phyloP scores from a whole-genome alignment of 2,113 vertebrate species.

The Eretmochelys imbricata region DNA sequence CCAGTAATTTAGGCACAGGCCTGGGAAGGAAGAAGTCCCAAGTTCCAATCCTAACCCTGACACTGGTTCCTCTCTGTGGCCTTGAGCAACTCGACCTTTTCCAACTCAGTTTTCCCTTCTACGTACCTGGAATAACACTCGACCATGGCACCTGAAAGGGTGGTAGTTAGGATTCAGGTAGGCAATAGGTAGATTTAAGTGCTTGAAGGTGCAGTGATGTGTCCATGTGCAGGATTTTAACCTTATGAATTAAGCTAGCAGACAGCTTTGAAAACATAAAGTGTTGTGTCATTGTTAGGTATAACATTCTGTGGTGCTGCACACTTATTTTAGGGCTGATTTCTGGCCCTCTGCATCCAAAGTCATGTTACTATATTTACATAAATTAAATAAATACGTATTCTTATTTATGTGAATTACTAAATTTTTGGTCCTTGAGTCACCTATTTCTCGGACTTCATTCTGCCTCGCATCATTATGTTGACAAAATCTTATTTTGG shows the following conservation, averaged over 20 bases:
- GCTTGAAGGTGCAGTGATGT: not conserved
- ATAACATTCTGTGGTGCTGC: not conserved
- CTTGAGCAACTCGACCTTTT: not conserved
- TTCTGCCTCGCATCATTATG: not conserved
- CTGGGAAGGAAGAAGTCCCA: not conserved
- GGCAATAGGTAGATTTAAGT: not conserved
- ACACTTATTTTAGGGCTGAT: not conserved
- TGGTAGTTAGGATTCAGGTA: not conserved
- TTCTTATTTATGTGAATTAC: not conserved
- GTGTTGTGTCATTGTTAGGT: not conserved
- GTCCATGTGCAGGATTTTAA: accelerated
- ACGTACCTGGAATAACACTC: not conserved
- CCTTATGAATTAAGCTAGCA: not conserved
- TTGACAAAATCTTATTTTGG: conserved; percentile 31
- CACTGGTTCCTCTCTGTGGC: not conserved
- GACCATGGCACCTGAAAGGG: not conserved
- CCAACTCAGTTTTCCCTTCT: not conserved
- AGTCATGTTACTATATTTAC: not conserved
- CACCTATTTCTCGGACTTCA: not conserved
- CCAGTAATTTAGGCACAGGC: conserved; percentile 26
- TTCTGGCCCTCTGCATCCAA: not conserved
- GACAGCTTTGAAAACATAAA: not conserved
- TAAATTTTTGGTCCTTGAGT: conserved; percentile 7
- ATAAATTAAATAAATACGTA: accelerated
- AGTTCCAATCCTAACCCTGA: not conserved